Base-by-base conservation (phyloP, 2,113 vertebrate species). In the Danio rerio region DNA sequence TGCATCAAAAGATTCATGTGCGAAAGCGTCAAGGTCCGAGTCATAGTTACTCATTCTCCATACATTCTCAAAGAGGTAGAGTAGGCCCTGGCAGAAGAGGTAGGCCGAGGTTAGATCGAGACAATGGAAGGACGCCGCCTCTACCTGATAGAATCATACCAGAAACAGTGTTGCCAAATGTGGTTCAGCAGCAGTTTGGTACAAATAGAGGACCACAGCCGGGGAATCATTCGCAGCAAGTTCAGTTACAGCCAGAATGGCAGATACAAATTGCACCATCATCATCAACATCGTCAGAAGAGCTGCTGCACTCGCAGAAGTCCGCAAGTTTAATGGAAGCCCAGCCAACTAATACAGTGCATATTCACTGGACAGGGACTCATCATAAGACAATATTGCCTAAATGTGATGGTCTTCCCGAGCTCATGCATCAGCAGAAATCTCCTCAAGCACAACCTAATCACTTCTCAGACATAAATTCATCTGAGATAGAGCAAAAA, bases 1-100 rank as follows among this genome's bases (percentile, higher is more conserved):
- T 94, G 16, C 94, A 95, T 81, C 93, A 94, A 80, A 95, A 95
- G 83, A 95, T 93, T 47, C 94, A 95, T 3, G 56, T 86, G 10
- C 92, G 93, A 18, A 93, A 93, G 80, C 91, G 88, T 10, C 93
- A 92, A 84, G 81, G 81, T 69, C 81, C 79, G 53, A 84, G 73
- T 71, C 91, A 88, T 73, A 55, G 80, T 55, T 87, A 59, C 49
- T 86, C 87, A 6, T 68, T 86, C 4, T 86, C 86, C 16, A 45
- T 63, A 31, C 45, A 55, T 10, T 70, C 85, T n/a, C 85, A 83
- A 65, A 83, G 81, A 2, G 81, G 88, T 10, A 84, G 84, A 59
- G 83, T 86, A 66, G 83, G 88, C 0, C 78, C 89, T 7, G 87
- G 88, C 21, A 89, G 82, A 73, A 89, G 89, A 86, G 91, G 89